These are phyloP conservation scores for Thecophora atra DNA, from an alignment of 2,888 invertebrate genomes.

Conservation along the genomic window DNA sequence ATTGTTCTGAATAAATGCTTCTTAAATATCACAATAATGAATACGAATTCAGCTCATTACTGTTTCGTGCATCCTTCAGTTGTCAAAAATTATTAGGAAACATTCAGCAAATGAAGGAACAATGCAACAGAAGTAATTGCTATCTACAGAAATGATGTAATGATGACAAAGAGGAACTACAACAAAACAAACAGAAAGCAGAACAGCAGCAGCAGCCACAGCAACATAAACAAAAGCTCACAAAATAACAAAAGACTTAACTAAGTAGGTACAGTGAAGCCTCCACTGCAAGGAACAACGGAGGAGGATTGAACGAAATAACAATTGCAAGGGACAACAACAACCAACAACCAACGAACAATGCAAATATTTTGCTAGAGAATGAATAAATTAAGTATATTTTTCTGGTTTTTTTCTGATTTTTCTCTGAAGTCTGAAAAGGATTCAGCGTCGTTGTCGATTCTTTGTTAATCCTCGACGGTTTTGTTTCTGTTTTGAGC, in stretches of 20 bases:
- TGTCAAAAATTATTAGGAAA: conserved; percentile 44
- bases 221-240: conserved; percentile 6
- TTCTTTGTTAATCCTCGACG: not conserved
- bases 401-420: no score
- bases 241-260: conserved; percentile 6
- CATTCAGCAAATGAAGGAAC: conserved; percentile 15
- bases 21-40: not conserved
- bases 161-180: conserved; percentile 15
- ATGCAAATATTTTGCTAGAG: conserved; percentile 11
- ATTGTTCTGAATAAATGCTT: conserved; percentile 6
- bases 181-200: not conserved
- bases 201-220: conserved; percentile 21
- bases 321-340: no score
- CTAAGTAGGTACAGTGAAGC: not conserved
- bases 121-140: conserved; percentile 18
- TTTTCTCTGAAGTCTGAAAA: not conserved
- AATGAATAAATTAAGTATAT: conserved; percentile 24
- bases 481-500: not conserved
- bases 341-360: not conserved
- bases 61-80: conserved; percentile 27
- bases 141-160: conserved; percentile 8
- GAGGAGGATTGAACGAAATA: no score
- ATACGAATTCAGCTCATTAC: not conserved
- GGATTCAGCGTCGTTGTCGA: not conserved
- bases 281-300: not conserved